Base-by-base conservation (phyloP, 2,797 vertebrate species). In the Paramormyrops hopkinsi region DNA sequence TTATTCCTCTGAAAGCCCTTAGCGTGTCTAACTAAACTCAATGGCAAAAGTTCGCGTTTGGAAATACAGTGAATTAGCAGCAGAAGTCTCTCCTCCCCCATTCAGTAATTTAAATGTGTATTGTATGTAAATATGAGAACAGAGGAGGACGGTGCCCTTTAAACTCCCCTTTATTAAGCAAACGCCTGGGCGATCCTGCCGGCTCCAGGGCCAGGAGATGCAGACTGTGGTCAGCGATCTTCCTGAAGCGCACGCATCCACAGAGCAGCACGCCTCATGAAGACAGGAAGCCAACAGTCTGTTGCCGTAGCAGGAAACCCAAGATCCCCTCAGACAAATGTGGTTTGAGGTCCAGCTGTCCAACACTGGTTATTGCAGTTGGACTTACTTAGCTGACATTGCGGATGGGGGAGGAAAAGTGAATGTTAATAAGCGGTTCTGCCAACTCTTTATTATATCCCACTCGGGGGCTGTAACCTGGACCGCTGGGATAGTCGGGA, bases 351-450 rank as follows among this genome's bases (percentile, higher is more conserved):
- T 1, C 73, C 73, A 1, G 22, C 33, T 3, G 33, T 5, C 48
- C 14, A 1, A 17, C 73, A 2, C 19, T 33, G 4, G 33, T 19
- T 22, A 54, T 54, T 54, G 29, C 17, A 33, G 48, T 82, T 19
- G 33, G 48, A 76, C 65, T n/a, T 22, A n/a, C 62, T n/a, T 50
- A 33, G 83, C 8, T 51, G 25, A 19, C n/a, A n/a, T n/a, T 22
- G 50, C 29, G 3, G 69, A 37, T 46, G 17, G 44, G 41, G 69
- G 44, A 51, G 37, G 7, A 59, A 86, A 41, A 46, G 3, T 41
- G 59, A 41, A 46, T 84, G n/a, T 29, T 41, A 89, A 91, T 92
- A 44, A 93, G 91, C 89, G 86, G 90, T 91, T 91, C 88, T 90
- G 62, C 65, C 25, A 79, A 86, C 87, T 85, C 53, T 11, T 84